Base-by-base conservation (phyloP, 2,113 vertebrate genomes). In the Phalacrocorax brasilianus region DNA sequence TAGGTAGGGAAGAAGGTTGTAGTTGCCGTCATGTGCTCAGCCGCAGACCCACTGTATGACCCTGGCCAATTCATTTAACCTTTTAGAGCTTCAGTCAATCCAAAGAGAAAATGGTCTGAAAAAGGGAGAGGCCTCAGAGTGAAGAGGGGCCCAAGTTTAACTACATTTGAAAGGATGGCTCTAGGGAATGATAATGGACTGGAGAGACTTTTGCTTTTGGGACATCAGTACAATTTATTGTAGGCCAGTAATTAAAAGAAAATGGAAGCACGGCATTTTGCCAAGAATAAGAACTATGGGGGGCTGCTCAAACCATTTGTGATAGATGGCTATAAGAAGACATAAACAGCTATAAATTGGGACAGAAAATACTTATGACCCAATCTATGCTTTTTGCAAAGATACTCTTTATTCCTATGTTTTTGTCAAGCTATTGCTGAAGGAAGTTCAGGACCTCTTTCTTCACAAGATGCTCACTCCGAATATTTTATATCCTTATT, bases 181-280 rank as follows among this genome's bases (percentile, higher is more conserved):
- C 87, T 70, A 50, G 85, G 92, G 93, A 97, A 93, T 85, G 78
- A 72, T 93, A 97, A 96, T 91, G 94, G 91, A 89, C 89, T 84
- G 68, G 79, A 62, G 89, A 93, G 73, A 82, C 76, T 89, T 85
- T 47, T 73, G 84, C 89, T 73, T 91, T 95, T 93, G 93, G 93
- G 96, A 91, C 84, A 93, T 52, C 66, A 92, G 74, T 89, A 80
- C 92, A 95, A 97, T 96, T 92, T 87, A 94, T 91, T 68, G 73
- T 80, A 94, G 84, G 75, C 44, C 63, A 89, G 91, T 85, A 95
- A 91, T 88, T 89, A 97, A 96, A 96, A 95, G 76, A 93, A 95
- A 97, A 95, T 88, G 91, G 93, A 92, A 94, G 71, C 16, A 6
- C 53, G 81, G 87, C 92, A 88, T 89, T 92, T 95, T 87, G 73